These are phyloP conservation scores for Eristalinus sepulchralis DNA, from an alignment of 2,888 invertebrate species.

Conservation along the genomic window DNA sequence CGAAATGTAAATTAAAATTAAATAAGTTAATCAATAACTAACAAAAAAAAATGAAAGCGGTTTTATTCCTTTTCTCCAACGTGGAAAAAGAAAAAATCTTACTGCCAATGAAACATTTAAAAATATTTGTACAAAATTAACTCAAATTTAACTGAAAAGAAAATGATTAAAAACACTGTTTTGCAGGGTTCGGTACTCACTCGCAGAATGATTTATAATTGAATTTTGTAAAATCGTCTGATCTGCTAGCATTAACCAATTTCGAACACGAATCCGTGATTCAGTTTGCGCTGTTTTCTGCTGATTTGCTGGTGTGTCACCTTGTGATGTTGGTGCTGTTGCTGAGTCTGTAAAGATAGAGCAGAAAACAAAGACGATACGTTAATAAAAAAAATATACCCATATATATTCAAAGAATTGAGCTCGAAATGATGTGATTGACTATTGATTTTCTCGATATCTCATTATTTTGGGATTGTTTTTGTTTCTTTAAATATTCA, in stretches of 20 bases:
- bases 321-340: background rate
- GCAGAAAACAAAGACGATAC: constrained; percentile 13
- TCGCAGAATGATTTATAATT: constrained; percentile 54
- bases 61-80: constrained; percentile 11
- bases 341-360: constrained; percentile 5
- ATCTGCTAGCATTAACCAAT: constrained; percentile 80
- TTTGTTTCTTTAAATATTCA: background rate
- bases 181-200: constrained; percentile 56
- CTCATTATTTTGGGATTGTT: background rate
- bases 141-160: background rate
- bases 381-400: constrained; percentile 29
- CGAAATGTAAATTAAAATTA: constrained; percentile 37
- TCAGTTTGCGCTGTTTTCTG: constrained; percentile 73
- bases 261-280: constrained; percentile 80
- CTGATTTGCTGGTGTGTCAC: constrained; percentile 26
- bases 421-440: background rate
- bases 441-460: constrained; percentile 3
- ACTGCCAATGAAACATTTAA: background rate
- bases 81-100: constrained; percentile 10
- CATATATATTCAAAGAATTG: background rate
- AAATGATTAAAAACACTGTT: constrained; percentile 3
- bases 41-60: constrained; percentile 36
- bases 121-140: constrained; percentile 13
- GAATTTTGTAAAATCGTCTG: constrained; percentile 78
- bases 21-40: constrained; percentile 29